These are phyloP conservation scores for Trogon surrucura DNA, from an alignment of 2,113 vertebrate species.

Conservation along the genomic window DNA sequence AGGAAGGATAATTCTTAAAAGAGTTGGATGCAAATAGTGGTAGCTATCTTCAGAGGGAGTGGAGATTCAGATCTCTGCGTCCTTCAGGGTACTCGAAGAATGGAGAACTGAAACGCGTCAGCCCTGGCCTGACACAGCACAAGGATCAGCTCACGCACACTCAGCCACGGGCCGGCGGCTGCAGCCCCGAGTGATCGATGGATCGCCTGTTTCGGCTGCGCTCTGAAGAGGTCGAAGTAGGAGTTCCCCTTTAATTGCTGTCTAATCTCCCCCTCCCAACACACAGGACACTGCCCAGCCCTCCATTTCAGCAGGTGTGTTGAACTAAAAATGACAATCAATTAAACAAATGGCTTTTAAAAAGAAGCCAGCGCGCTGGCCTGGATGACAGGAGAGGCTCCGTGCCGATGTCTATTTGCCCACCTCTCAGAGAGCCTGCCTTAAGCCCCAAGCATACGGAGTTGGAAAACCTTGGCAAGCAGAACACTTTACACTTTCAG, in stretches of 20 bases:
- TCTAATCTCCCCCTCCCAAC: not conserved
- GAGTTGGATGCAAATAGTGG: not conserved
- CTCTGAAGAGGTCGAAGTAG: not conserved
- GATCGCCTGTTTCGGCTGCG: fast-evolving
- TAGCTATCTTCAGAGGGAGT: not conserved
- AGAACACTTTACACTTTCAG: not conserved
- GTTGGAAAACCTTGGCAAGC: slow-evolving; percentile 1
- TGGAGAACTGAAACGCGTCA: not conserved
- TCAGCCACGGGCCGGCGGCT: not conserved
- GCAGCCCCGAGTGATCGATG: not conserved
- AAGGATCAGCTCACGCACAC: not conserved
- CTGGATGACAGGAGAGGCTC: not conserved
- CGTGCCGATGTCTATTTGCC: not conserved
- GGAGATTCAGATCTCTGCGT: not conserved
- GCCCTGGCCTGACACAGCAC: not conserved
- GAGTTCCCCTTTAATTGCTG: not conserved
- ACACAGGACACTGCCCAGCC: not conserved
- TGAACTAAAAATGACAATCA: not conserved
- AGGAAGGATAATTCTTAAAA: not conserved
- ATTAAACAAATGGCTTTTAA: not conserved
- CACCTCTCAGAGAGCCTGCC: not conserved
- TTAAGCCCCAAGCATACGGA: not conserved
- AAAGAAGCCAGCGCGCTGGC: not conserved
- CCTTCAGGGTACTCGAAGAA: not conserved
- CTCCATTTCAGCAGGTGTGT: not conserved